Conservation (phyloP, 2,888 invertebrate species). For the Brenthis daphne region DNA sequence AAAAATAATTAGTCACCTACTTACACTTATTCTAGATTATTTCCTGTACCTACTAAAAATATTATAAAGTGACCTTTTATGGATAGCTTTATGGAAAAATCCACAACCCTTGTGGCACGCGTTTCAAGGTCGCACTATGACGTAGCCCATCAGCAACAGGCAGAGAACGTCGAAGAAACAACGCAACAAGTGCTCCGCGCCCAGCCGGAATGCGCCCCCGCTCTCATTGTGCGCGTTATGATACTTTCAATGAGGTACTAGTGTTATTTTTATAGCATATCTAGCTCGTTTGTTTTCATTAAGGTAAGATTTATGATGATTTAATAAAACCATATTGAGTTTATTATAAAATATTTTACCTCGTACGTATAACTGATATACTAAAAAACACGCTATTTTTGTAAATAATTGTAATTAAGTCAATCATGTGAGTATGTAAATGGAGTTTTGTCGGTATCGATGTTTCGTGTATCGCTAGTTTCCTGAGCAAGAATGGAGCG, state of each 20-base stretch:
- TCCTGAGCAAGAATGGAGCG: constrained; percentile 62
- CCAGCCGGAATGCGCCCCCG: constrained; percentile 51
- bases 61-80: background rate
- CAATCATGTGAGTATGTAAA: background rate
- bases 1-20: background rate
- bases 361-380: too few relatives aligned
- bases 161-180: constrained; percentile 72
- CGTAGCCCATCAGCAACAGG: constrained; percentile 68
- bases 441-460: constrained; percentile 13
- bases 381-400: too few relatives aligned
- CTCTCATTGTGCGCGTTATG: constrained; percentile 38
- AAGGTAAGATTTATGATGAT: background rate
- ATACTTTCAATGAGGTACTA: constrained; percentile 12
- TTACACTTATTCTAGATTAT: background rate
- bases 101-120: constrained; percentile 49
- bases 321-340: too few relatives aligned
- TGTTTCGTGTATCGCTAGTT: constrained; percentile 50
- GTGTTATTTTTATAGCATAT: constrained; percentile 7
- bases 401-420: too few relatives aligned
- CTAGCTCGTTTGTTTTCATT: constrained; percentile 9
- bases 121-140: constrained; percentile 64
- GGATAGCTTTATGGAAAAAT: constrained; percentile 19
- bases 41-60: background rate
- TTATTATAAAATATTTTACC: too few relatives aligned
- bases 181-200: constrained; percentile 74